Conservation (phyloP, 2,888 invertebrate species). For the Nasonovia ribisnigri region DNA sequence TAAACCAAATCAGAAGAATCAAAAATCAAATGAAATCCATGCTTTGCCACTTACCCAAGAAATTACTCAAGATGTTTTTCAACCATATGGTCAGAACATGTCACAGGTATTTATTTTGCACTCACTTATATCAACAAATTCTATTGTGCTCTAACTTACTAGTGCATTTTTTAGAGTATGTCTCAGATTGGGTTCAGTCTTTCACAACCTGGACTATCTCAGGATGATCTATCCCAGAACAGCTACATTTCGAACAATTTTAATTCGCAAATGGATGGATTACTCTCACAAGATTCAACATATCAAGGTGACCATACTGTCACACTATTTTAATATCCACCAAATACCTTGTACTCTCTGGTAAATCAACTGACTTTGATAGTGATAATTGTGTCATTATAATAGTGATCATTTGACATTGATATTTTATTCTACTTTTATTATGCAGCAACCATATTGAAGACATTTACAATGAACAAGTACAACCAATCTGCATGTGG, state of each 20-base stretch:
- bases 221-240: conserved; percentile 84
- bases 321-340: conserved; percentile 67
- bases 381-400: background rate
- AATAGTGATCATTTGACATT: background rate
- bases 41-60: conserved; percentile 70
- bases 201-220: conserved; percentile 79
- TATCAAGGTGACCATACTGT: conserved; percentile 76
- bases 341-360: conserved; percentile 68
- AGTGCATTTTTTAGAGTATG: conserved; percentile 73
- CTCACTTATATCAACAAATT: background rate
- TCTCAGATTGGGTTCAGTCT: conserved; percentile 80
- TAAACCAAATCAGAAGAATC: conserved; percentile 66
- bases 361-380: conserved; percentile 40
- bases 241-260: conserved; percentile 85
- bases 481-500: conserved; percentile 43
- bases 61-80: conserved; percentile 80
- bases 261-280: conserved; percentile 94
- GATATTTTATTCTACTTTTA: conserved; percentile 9
- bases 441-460: conserved; percentile 51
- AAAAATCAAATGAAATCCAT: conserved; percentile 67
- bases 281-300: conserved; percentile 92
- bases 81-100: conserved; percentile 75
- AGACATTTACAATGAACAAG: conserved; percentile 35
- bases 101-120: conserved; percentile 70
- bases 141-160: conserved; percentile 63